A percentile compares a stretch with the other conserved stretches of the same genome.
These are phyloP conservation scores for Conistra vaccinii DNA, from an alignment of 2,888 invertebrate genomes.

Conservation along the genomic window DNA sequence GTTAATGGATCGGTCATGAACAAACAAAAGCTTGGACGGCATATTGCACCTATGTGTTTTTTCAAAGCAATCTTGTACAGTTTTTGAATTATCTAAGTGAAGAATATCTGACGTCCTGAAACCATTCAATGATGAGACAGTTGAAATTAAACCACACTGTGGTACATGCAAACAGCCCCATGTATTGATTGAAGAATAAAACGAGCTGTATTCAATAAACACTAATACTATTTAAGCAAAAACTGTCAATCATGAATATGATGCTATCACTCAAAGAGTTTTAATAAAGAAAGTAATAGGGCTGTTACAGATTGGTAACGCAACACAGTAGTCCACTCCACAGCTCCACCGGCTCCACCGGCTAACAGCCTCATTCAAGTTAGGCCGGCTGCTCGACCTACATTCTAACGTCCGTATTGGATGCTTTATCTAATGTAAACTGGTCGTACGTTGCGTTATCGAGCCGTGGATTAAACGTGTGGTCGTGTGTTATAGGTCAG, in stretches of 20 bases:
- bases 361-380: conserved; percentile 48
- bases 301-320: conserved; percentile 43
- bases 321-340: conserved; percentile 46
- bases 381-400: conserved; percentile 63
- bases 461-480: conserved; percentile 48
- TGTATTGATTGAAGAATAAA: not conserved
- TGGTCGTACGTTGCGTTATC: conserved; percentile 59
- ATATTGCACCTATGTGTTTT: not conserved
- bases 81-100: not conserved
- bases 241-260: conserved; percentile 19
- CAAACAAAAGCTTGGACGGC: conserved; percentile 7
- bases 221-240: not conserved
- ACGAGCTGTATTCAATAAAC: not conserved
- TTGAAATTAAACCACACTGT: not conserved
- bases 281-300: conserved; percentile 52
- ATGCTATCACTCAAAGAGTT: conserved; percentile 15
- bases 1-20: conserved; percentile 42
- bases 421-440: conserved; percentile 64
- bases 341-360: conserved; percentile 41
- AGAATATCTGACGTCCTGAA: not conserved
- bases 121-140: not conserved
- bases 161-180: not conserved
- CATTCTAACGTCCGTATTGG: conserved; percentile 66
- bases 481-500: conserved; percentile 51
- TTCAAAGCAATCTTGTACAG: not conserved